Evolutionary conservation across 2,113 vertebrate genomes (phyloP), one percentile per base, ranked within the genome.

Genomic region (Bucco capensis): DNA sequence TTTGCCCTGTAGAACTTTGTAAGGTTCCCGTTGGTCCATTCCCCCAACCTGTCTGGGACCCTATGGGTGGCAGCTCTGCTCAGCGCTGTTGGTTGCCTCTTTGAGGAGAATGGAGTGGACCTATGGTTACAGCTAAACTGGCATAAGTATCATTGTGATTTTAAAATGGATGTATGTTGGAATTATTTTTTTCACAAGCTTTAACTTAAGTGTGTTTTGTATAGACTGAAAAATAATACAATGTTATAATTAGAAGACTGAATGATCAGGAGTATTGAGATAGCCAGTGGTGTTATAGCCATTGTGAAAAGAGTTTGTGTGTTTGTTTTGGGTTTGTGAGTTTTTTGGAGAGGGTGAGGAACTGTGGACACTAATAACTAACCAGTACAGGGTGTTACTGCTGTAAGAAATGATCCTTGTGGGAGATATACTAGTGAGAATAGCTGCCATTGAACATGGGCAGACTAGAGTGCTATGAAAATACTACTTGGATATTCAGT

Each of bases 21-120:
- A 19, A 60, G 3, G 33, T 28, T 82, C 28, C 33, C 0, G 1
- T 10, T 24, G 24, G 18, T 21, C 28, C 1, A 1, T 67, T 42
- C 5, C 9, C 6, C 8, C 21, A 23, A 21, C 6, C 19, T 72
- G 1, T 7, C 51, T 31, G 42, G 9, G 18, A 14, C 5, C 37
- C n/a, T 49, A 24, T 27, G 57, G 15, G 13, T 57, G 24, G n/a
- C 30, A 51, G 8, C 14, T 67, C 38, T 65, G 37, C 23, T 50
- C n/a, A 23, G 18, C 35, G 18, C 38, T 4, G 3, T n/a, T 47
- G 62, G 5, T 16, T 70, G 15, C 25, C 40, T 44, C 40, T 73
- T 80, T 23, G 31, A 75, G n/a, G 46, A 46, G 18, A 17, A 14
- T 19, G n/a, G n/a, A 69, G 3, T 31, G 54, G 3, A 6, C 67